A percentile compares a stretch with the other conserved stretches of the same genome.
Conservation (phyloP, 2,797 vertebrate genomes). For the Poecilia picta region DNA sequence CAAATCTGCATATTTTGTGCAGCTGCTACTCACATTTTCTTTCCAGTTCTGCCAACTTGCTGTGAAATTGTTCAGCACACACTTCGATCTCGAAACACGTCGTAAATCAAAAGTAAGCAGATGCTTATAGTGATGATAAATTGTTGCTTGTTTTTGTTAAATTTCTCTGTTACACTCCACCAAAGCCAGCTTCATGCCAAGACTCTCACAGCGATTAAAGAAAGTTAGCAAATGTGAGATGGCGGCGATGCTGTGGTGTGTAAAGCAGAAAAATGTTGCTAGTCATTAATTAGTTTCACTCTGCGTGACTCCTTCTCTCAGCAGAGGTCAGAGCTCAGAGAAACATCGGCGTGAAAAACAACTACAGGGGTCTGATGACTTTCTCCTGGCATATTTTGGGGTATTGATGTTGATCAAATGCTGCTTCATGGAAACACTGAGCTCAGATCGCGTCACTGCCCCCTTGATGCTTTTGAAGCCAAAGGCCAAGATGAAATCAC, state of each 20-base stretch:
- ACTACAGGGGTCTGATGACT: conserved; percentile 43
- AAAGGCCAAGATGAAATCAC: conserved; percentile 25
- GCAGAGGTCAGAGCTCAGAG: conserved; percentile 46
- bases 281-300: conserved; percentile 49
- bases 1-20: background rate
- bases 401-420: conserved; percentile 53
- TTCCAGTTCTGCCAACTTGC: background rate
- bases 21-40: background rate
- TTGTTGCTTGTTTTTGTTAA: background rate
- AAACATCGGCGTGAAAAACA: conserved; percentile 36
- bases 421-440: conserved; percentile 37
- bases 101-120: background rate
- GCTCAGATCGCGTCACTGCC: conserved; percentile 35
- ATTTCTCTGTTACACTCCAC: background rate
- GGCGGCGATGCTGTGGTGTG: conserved; percentile 14
- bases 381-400: conserved; percentile 32
- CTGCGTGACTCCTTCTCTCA: conserved; percentile 28
- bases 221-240: conserved; percentile 3
- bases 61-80: background rate
- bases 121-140: background rate
- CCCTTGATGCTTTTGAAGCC: conserved; percentile 33
- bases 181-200: background rate
- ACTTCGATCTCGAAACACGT: background rate
- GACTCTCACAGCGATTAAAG: background rate
- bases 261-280: conserved; percentile 8